These are phyloP conservation scores for Drosophila arizonae DNA, from an alignment of 1,140 invertebrate species.

Conservation along the genomic window DNA sequence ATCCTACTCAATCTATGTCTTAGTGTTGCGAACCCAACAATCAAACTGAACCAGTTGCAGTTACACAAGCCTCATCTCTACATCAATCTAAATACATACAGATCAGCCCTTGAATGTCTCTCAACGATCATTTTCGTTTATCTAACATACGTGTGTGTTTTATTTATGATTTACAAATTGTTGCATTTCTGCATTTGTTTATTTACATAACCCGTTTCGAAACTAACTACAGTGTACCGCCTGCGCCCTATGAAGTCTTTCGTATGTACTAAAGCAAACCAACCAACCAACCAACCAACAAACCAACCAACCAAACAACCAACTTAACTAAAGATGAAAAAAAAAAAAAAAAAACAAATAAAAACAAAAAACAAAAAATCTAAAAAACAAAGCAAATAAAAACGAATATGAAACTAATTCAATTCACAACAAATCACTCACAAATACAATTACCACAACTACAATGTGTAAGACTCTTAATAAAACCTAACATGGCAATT, in stretches of 20 bases:
- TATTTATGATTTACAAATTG: constrained; percentile 81
- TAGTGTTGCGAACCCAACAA: constrained; percentile 56
- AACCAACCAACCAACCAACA: constrained; percentile 15
- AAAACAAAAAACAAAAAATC: constrained; percentile 1
- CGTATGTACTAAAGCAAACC: constrained; percentile 74
- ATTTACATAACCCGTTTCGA: constrained; percentile 76
- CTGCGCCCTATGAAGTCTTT: constrained; percentile 83
- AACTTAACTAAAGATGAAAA: constrained; percentile 35
- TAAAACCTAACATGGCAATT: constrained; percentile 43
- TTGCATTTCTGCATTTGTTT: constrained; percentile 81
- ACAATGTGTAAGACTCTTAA: constrained; percentile 59
- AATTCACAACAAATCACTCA: constrained; percentile 56
- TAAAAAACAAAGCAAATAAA: constrained; percentile 9
- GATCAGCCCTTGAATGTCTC: constrained; percentile 75
- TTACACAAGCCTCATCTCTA: constrained; percentile 73
- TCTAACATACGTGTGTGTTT: constrained; percentile 78
- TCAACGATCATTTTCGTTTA: constrained; percentile 77
- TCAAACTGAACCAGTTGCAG: constrained; percentile 67
- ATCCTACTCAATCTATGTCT: constrained; percentile 38
- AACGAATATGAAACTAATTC: constrained; percentile 23
- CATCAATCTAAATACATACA: constrained; percentile 61
- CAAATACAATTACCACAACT: constrained; percentile 59
- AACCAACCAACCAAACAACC: constrained; percentile 30
- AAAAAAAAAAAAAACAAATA: constrained; percentile 15
- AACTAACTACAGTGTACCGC: constrained; percentile 74